Conservation (phyloP, 37 sponge, comb jelly and placozoan genomes). For the Tethya wilhelma region DNA sequence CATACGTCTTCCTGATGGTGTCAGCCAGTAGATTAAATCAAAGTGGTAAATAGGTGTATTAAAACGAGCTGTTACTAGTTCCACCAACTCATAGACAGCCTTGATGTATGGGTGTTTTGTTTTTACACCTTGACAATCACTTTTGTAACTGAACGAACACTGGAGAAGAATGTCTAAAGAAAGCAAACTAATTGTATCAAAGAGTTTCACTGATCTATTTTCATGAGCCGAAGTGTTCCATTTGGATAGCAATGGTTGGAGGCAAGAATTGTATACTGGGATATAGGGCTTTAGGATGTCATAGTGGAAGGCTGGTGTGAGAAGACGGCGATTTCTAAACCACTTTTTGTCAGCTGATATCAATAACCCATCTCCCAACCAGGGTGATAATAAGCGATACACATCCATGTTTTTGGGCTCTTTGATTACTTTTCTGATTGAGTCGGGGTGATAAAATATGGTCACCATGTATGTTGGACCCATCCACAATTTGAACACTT, state of each 20-base stretch:
- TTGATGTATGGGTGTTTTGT: slow-evolving; percentile 2
- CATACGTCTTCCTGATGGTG: slow-evolving; percentile 35
- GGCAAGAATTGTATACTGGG: slow-evolving; percentile 54
- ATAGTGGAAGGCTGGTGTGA: slow-evolving; percentile 85
- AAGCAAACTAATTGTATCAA: slow-evolving; percentile 17
- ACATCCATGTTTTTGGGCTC: background rate
- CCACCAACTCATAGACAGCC: background rate
- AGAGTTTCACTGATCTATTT: slow-evolving; percentile 31
- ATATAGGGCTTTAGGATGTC: slow-evolving; percentile 76
- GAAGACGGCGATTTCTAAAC: slow-evolving; percentile 62
- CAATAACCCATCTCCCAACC: slow-evolving; percentile 75
- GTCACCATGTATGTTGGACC: slow-evolving; percentile 4
- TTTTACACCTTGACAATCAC: slow-evolving; percentile 36
- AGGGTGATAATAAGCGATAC: slow-evolving; percentile 14
- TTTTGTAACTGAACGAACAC: slow-evolving; percentile 55
- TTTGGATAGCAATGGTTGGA: slow-evolving; percentile 37
- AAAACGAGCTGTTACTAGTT: background rate
- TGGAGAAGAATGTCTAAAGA: slow-evolving; percentile 51
- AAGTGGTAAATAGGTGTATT: background rate
- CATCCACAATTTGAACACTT: slow-evolving; percentile 6
- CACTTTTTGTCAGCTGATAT: slow-evolving; percentile 73
- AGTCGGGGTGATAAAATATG: slow-evolving; percentile 10
- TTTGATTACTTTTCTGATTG: no score
- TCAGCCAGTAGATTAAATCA: slow-evolving; percentile 47
- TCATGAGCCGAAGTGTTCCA: slow-evolving; percentile 23